phyloP scores from a whole-genome alignment of 2,797 vertebrate species.

The Pantherophis alleghaniensis region DNA sequence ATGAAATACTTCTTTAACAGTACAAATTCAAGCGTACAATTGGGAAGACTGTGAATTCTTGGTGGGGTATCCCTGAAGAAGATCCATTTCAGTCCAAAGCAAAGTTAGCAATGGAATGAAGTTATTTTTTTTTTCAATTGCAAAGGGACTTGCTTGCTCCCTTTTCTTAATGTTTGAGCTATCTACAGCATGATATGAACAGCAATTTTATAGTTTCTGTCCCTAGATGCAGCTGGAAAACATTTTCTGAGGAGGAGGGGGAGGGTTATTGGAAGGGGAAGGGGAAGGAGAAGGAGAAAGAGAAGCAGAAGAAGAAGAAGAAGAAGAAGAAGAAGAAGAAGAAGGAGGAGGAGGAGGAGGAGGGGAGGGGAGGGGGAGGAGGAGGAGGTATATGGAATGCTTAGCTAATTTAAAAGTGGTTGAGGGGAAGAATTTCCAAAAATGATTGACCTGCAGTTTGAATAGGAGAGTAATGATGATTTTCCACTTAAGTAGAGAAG shows the following conservation, averaged over 20 bases:
- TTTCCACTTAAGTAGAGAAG: background rate
- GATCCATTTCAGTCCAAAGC: background rate
- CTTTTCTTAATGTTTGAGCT: background rate
- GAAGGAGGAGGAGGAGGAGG: rapidly evolving
- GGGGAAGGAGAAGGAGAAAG: too few relatives aligned
- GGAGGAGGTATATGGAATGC: background rate
- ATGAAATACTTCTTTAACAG: background rate
- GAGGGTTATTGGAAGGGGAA: too few relatives aligned
- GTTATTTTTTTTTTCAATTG: background rate
- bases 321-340: too few relatives aligned
- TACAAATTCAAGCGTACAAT: background rate
- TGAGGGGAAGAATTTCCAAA: background rate
- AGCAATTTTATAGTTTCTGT: background rate
- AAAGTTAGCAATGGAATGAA: background rate
- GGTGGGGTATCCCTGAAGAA: background rate
- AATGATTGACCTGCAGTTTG: background rate
- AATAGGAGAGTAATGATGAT: background rate
- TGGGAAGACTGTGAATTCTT: background rate
- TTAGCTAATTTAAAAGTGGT: background rate
- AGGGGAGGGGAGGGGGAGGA: rapidly evolving
- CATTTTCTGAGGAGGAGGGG: background rate
- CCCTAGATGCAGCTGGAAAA: background rate
- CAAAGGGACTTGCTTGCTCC: background rate
- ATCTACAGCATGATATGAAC: background rate
- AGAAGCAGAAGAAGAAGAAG: too few relatives aligned